phyloP scores from a whole-genome alignment of 1,140 invertebrate species.

The Drosophila cardini region DNA sequence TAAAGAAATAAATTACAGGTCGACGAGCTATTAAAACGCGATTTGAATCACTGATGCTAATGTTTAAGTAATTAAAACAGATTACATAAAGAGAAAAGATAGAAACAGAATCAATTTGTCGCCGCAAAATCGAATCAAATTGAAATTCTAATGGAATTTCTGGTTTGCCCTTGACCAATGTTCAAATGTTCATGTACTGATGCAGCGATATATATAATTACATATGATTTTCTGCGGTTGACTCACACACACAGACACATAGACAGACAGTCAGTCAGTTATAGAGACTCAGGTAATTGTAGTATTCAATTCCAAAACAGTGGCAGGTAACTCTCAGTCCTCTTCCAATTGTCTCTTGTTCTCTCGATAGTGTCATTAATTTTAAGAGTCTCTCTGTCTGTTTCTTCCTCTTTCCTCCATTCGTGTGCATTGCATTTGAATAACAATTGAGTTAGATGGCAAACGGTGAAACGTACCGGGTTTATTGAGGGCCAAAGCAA shows the following conservation, averaged over 20 bases:
- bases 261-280: too few species aligned
- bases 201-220: slow-evolving; percentile 71
- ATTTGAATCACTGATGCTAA: slow-evolving; percentile 62
- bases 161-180: slow-evolving; percentile 42
- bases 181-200: slow-evolving; percentile 1
- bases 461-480: slow-evolving; percentile 12
- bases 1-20: slow-evolving; percentile 53
- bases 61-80: slow-evolving; percentile 41
- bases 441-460: slow-evolving; percentile 60
- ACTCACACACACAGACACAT: slow-evolving; percentile 47
- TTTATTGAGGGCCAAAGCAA: slow-evolving; percentile 45
- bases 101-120: slow-evolving; percentile 4
- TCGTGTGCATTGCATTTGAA: slow-evolving; percentile 63
- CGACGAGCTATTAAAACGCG: slow-evolving; percentile 56
- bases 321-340: slow-evolving; percentile 41
- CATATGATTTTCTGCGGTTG: slow-evolving; percentile 74
- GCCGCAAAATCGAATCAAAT: slow-evolving; percentile 31
- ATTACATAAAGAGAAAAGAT: slow-evolving; percentile 20
- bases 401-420: neutral
- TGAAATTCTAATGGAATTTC: slow-evolving; percentile 46
- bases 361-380: slow-evolving; percentile 67
- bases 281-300: slow-evolving; percentile 36
- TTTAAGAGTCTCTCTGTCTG: slow-evolving; percentile 46
- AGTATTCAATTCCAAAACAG: slow-evolving; percentile 34
- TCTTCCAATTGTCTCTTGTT: slow-evolving; percentile 28